A percentile compares a stretch with the other conserved stretches of the same genome.
phyloP scores from a whole-genome alignment of 2,888 invertebrate species.

The Saturnia pavonia region DNA sequence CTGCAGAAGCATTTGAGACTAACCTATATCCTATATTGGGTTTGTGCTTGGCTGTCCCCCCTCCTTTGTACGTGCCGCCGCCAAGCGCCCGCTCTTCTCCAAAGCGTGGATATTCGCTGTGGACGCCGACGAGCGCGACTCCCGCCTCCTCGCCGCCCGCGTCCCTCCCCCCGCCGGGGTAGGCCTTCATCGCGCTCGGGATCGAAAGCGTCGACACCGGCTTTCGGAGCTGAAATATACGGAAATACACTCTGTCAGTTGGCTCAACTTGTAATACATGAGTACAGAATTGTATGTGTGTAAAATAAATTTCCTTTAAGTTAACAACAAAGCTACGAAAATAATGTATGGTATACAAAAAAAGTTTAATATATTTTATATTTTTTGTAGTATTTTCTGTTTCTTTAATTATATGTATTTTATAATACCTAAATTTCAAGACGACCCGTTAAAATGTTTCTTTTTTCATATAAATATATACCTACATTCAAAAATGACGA shows the following conservation, averaged over 20 bases:
- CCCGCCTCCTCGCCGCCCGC: constrained; percentile 90
- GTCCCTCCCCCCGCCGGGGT: constrained; percentile 83
- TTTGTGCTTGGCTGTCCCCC: constrained; percentile 90
- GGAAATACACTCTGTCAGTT: constrained; percentile 32
- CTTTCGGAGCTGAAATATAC: constrained; percentile 93
- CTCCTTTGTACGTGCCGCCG: constrained; percentile 88
- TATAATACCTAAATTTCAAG: no score
- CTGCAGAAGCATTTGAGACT: constrained; percentile 39
- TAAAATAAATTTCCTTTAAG: constrained; percentile 5
- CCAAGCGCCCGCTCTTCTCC: constrained; percentile 92
- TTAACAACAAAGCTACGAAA: not conserved
- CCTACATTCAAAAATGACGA: no score
- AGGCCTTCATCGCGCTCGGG: constrained; percentile 95
- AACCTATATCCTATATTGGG: constrained; percentile 95
- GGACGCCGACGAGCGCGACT: constrained; percentile 93
- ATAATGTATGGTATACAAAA: no score
- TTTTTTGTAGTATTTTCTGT: no score
- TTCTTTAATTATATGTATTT: no score
- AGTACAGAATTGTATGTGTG: not conserved
- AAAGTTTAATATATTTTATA: no score
- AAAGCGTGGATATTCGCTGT: constrained; percentile 95
- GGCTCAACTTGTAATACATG: not conserved
- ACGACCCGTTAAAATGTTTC: no score
- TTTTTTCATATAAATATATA: no score
- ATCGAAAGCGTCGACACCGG: constrained; percentile 98